Evolutionary conservation across 1,140 invertebrate genomes (phyloP), one percentile per base, ranked within the genome.

Genomic region (Drosophila punjabiensis): DNA sequence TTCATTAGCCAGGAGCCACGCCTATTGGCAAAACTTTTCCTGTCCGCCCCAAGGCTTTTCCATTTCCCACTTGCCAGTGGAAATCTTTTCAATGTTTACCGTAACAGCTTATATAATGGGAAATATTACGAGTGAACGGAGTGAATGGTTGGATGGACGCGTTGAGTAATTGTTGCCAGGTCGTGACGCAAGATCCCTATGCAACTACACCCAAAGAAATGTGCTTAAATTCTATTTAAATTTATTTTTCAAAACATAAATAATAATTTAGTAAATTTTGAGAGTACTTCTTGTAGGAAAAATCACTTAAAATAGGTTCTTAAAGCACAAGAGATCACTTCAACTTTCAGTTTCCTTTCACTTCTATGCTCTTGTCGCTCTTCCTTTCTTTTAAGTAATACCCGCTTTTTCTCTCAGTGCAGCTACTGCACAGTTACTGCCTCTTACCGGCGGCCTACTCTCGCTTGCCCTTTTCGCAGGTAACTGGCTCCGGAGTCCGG

Each of bases 91-190:
- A 61, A 55, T 35, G 47, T 37, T 24, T 45, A 10, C n/a, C 53
- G 7, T 8, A 37, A 55, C n/a, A 76, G 73, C 39, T 78, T 78
- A 70, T 78, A 61, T 78, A 78, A 78, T 70, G 58, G 45, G 33
- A 16, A 56, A 56, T 35, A 71, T 61, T 43, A 45, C 11, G 30
- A 50, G 10, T 50, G 28, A 33, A 32, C 28, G 28, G 18, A 24
- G 28, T 70, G 35, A 33, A n/a, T 61, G 56, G 28, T 13, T 35
- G 33, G n/a, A 61, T 35, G 48, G 45, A 61, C 24, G 37, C 33
- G 52, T 24, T 68, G 50, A 69, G 45, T 69, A 71, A 71, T 67
- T 68, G 68, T 47, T 32, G 50, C 32, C 47, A 70, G 64, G 32
- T 32, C 43, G 65, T 68, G 68, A 71, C 68, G 68, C 68, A 71